Base-by-base conservation (phyloP, 2,888 invertebrate species). In the Ashinkailepas kermadecensis region DNA sequence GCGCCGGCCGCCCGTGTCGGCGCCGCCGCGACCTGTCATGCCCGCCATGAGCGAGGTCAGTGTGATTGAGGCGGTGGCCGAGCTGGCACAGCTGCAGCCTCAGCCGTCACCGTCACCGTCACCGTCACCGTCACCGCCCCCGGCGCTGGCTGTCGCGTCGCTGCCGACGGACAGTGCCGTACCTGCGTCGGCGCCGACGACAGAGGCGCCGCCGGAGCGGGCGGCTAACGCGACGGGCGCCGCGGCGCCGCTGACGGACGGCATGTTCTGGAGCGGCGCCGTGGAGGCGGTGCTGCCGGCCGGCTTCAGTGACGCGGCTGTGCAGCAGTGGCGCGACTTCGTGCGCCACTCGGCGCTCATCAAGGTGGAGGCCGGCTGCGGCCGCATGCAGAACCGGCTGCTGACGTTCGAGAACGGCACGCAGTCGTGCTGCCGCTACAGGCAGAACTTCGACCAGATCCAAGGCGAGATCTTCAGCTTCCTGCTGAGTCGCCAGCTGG, bases 381-480 rank as follows among this genome's bases (percentile, higher is more conserved):
- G 95, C 0, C 89, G 95, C 82, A 95, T 95, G 95, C 95, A 95
- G 86, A 95, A 95, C 86, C 90, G 95, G 39, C 86, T 94, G 80
- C 90, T 95, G 10, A 92, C 92, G 0, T 94, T 95, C 85, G 90
- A 90, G 84, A 94, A 94, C 87, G 94, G 94, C 0, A 89, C 91
- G 0, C 91, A 91, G 86, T 94, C 94, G 15, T 95, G 95, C 86
- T 94, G 93, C 0, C 89, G 95, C 78, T 95, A 95, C 86, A 90
- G 95, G 82, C 93, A 95, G 85, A 95, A 95, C 87, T 93, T 93
- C 80, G 95, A 95, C 86, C 95, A 95, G 87, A 95, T 95, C 81
- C 95, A 95, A 88, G 95, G 95, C 21, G 95, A 95, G 87, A 91
- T 95, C 2, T 95, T 94, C 87, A 94, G 94, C 86, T 95, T 93